These are phyloP conservation scores for Gopherus flavomarginatus DNA, from an alignment of 2,113 vertebrate genomes.

Conservation along the genomic window DNA sequence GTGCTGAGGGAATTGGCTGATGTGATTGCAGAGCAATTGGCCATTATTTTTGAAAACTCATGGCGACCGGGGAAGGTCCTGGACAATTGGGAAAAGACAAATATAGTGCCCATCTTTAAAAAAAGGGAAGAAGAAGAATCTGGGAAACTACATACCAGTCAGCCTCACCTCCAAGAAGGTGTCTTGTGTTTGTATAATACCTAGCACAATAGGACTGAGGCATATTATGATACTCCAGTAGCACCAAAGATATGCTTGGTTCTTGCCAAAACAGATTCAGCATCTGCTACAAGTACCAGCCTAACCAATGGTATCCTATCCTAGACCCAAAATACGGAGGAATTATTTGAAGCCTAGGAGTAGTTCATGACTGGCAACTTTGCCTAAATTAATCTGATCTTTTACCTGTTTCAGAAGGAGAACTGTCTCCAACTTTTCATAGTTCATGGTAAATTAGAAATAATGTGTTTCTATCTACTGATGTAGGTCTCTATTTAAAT, in stretches of 20 bases:
- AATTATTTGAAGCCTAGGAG: background rate
- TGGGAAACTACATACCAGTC: too few species aligned
- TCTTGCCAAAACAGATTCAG: background rate
- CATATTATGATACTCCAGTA: background rate
- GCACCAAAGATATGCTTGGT: background rate
- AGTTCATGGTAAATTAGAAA: background rate
- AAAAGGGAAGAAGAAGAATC: too few species aligned
- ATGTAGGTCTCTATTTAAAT: background rate
- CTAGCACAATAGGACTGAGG: background rate
- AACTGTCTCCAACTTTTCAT: background rate
- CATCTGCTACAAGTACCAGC: rapidly evolving
- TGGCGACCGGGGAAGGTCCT: too few species aligned
- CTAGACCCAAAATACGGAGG: background rate
- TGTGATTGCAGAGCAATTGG: too few species aligned
- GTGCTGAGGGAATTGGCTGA: too few species aligned
- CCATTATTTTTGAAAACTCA: too few species aligned
- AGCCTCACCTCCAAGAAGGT: background rate
- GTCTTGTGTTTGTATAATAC: background rate
- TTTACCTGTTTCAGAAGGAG: background rate
- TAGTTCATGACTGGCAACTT: background rate
- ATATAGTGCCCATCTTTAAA: too few species aligned
- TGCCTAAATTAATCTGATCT: background rate
- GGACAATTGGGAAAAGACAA: too few species aligned
- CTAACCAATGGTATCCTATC: background rate
- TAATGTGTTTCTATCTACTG: background rate